Evolutionary conservation across 2,797 vertebrate species (phyloP).

Genomic region (Sciurus vulgaris): DNA sequence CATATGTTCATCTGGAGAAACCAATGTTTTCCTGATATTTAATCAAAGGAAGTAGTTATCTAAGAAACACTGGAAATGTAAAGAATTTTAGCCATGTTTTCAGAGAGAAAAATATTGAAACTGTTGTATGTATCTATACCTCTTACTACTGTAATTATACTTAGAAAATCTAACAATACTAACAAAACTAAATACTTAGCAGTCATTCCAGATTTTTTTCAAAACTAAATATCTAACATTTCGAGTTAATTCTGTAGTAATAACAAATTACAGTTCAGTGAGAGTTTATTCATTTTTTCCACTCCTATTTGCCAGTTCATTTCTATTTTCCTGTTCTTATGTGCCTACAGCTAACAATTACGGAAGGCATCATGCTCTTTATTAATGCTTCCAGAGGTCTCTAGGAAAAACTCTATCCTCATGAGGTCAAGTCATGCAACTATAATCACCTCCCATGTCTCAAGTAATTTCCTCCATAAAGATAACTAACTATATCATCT

Average conservation of each 20-base stretch:
- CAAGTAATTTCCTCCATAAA: background rate
- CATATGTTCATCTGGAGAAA: background rate
- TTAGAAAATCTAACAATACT: constrained; percentile 15
- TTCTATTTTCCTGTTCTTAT: background rate
- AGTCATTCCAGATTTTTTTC: background rate
- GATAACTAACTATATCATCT: background rate
- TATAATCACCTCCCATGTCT: background rate
- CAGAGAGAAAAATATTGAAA: constrained; percentile 3
- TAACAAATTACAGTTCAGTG: background rate
- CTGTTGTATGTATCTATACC: background rate
- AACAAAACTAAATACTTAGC: background rate
- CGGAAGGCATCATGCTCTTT: background rate
- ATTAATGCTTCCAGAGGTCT: constrained; percentile 2
- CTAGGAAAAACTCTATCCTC: background rate
- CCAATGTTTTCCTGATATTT: constrained; percentile 18
- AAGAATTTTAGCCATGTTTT: constrained; percentile 41
- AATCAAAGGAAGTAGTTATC: constrained; percentile 12
- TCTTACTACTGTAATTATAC: background rate
- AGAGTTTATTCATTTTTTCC: background rate
- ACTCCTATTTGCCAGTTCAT: background rate
- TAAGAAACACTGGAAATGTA: constrained; percentile 16
- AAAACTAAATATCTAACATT: constrained; percentile 7
- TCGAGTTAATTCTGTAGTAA: background rate
- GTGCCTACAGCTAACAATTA: background rate
- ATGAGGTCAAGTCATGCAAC: background rate